phyloP scores from a whole-genome alignment of 2,888 invertebrate genomes.

The Clivina fossor region DNA sequence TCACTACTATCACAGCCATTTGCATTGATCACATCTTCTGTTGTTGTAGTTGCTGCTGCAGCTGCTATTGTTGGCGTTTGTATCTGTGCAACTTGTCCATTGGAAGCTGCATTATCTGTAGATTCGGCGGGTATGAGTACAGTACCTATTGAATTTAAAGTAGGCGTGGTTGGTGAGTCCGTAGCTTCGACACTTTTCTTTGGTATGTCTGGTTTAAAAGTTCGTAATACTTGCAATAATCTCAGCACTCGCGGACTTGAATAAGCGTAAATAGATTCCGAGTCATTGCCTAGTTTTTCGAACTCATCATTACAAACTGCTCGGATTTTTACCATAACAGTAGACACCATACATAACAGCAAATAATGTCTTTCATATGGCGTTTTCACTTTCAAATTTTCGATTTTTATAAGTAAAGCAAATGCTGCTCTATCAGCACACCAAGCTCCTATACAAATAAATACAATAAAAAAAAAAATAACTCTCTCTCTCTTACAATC shows the following conservation, averaged over 20 bases:
- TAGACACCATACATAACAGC: constrained; percentile 75
- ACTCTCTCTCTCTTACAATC: no score
- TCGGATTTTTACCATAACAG: constrained; percentile 74
- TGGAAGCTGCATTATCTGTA: no score
- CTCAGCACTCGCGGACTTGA: constrained; percentile 80
- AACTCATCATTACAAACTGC: constrained; percentile 73
- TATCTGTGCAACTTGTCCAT: no score
- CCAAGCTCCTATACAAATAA: constrained; percentile 88
- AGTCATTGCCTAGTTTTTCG: constrained; percentile 61
- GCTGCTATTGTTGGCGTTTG: no score
- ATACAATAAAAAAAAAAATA: no score
- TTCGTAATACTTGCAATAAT: constrained; percentile 75
- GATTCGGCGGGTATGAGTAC: no score
- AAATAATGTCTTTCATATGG: constrained; percentile 88
- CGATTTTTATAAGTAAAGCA: constrained; percentile 72
- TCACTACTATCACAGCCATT: constrained; percentile 28
- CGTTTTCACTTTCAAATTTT: constrained; percentile 84
- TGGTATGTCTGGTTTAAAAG: constrained; percentile 61
- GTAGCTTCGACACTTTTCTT: constrained; percentile 21
- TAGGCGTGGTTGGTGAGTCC: background rate
- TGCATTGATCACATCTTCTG: constrained; percentile 20
- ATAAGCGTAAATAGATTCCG: constrained; percentile 71
- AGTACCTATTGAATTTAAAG: no score
- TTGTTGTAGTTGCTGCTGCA: background rate
- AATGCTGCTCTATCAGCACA: constrained; percentile 86